Evolutionary conservation across 1,140 invertebrate species (phyloP).

Genomic region (Drosophila jambulina): DNA sequence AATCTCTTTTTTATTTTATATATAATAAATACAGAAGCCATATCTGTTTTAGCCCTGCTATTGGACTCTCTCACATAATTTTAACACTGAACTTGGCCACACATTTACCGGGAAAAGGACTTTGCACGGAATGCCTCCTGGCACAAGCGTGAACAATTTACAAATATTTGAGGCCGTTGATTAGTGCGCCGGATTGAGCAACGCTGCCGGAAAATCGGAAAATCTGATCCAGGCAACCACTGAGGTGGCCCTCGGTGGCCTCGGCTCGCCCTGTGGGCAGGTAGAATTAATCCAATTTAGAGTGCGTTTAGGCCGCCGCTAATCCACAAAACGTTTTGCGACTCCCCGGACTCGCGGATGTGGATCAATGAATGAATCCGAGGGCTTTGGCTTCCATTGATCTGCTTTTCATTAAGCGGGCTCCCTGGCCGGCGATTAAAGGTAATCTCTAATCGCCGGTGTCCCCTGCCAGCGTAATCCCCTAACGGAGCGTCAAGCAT

Average conservation of each 20-base stretch:
- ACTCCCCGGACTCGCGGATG: constrained; percentile 6
- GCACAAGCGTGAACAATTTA: constrained; percentile 21
- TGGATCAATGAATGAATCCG: constrained; percentile 76
- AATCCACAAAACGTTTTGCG: constrained; percentile 51
- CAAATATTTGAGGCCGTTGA: constrained; percentile 32
- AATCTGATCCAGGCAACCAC: constrained; percentile 25
- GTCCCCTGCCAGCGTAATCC: constrained; percentile 35
- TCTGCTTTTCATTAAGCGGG: constrained; percentile 42
- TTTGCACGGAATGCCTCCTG: not conserved
- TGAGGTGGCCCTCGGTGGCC: not conserved
- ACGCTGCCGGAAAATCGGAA: constrained; percentile 5
- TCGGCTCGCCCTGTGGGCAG: constrained; percentile 21
- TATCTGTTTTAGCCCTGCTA: not conserved
- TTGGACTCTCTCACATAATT: not conserved
- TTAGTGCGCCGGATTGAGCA: constrained; percentile 8
- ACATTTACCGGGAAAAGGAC: not conserved
- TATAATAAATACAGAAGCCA: not conserved
- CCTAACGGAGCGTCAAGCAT: constrained; percentile 4
- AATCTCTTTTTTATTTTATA: not conserved
- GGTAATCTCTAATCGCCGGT: constrained; percentile 26
- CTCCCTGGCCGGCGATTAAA: constrained; percentile 6
- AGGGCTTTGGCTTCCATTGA: constrained; percentile 74
- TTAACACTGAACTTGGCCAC: not conserved
- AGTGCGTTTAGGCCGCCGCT: constrained; percentile 31
- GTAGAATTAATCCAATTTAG: constrained; percentile 65